phyloP scores from a whole-genome alignment of 2,888 invertebrate genomes.

The Tiphia femorata region DNA sequence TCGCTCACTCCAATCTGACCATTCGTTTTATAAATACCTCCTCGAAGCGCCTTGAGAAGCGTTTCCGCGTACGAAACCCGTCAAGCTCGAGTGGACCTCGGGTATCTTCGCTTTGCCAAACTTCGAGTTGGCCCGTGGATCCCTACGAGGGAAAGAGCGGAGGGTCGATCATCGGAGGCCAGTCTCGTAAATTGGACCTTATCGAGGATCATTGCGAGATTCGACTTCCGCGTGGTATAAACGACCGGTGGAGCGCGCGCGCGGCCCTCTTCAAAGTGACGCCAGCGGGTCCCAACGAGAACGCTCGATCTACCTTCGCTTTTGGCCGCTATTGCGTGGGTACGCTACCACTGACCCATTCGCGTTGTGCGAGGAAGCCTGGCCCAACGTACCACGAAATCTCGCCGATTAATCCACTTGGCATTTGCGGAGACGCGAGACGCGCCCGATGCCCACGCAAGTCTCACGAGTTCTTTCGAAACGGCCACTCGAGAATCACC shows the following conservation, averaged over 20 bases:
- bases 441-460: neutral
- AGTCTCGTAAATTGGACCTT: no score
- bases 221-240: slow-evolving; percentile 38
- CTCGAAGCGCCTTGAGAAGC: no score
- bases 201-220: slow-evolving; percentile 39
- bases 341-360: slow-evolving; percentile 16
- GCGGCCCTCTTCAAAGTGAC: slow-evolving; percentile 46
- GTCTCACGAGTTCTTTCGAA: slow-evolving; percentile 1
- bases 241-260: slow-evolving; percentile 12
- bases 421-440: slow-evolving; percentile 19
- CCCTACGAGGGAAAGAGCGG: no score
- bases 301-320: no score
- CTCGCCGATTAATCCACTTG: slow-evolving; percentile 24
- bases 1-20: no score
- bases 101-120: no score
- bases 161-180: no score
- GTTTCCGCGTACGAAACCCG: no score
- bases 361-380: slow-evolving; percentile 17
- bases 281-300: slow-evolving; percentile 21
- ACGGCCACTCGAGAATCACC: slow-evolving; percentile 31
- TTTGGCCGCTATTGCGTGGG: slow-evolving; percentile 21
- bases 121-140: no score
- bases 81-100: no score
- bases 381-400: slow-evolving; percentile 22
- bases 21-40: no score